Evolutionary conservation across 2,797 vertebrate species (phyloP), one percentile per base, ranked within the genome.

Genomic region (Neopelma chrysocephalum): DNA sequence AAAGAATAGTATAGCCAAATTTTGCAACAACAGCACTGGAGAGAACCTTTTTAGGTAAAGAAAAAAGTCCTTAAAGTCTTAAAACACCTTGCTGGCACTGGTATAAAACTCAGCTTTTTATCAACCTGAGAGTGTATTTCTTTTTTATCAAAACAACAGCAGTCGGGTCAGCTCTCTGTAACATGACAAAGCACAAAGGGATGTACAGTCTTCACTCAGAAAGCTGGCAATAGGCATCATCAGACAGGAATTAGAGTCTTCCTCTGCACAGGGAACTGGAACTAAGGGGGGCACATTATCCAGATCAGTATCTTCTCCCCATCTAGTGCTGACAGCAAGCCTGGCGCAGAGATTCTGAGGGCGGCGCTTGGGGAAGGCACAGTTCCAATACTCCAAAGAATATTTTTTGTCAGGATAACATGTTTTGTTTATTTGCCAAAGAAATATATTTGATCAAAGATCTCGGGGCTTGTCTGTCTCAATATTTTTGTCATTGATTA

Each of bases 401-500:
- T 3, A 4, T 8, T 20, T 13, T 48, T 31, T 40, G 57, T 57
- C 90, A 71, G 50, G 20, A 57, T 64, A 91, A 43, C 71, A 0
- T 23, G 87, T 88, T 95, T 45, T 73, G 71, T 68, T 87, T 93
- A 54, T 86, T 93, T 13, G 32, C 80, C 64, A 53, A 79, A 47
- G 68, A 90, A 90, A 70, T 81, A 9, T 45, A 70, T 73, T 70
- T 91, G 84, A 96, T 94, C 94, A 96, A 95, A 93, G 88, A 79
- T 93, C 89, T 92, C 73, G 1, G 43, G 45, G 73, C 86, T 94
- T 91, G 70, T 92, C 81, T 93, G 89, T 89, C 94, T 95, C 32
- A 34, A n/a, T 92, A 51, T 92, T 97, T 96, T 81, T 90, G 93
- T 91, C 79, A 73, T 72, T 95, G 84, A 87, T 96, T 95, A 88